Evolutionary conservation across 2,888 invertebrate genomes (phyloP), one percentile per base, ranked within the genome.

Genomic region (Diarsia dahlii): DNA sequence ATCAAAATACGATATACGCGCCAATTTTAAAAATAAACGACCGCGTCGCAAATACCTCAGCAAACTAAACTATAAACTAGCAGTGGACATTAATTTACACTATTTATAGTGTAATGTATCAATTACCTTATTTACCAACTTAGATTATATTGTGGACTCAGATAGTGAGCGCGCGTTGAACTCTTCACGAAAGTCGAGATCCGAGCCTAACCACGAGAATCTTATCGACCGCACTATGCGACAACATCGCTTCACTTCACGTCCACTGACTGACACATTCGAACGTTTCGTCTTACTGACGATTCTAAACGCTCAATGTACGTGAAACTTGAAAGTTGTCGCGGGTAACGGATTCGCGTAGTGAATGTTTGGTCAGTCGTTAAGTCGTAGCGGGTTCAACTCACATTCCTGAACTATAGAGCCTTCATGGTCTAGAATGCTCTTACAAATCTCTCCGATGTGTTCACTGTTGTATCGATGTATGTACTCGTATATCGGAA

Each of bases 111-210:
- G 85, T 89, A 88, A 89, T 86, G 84, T 82, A 85, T 88, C 84
- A 86, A 89, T 87, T 87, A 86, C 84, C 79, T 80, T 90, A 88
- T 91, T 91, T 90, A 90, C 89, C 80, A 82, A 85, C 82, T 88
- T 84, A 84, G 91, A 91, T 91, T 90, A 90, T 84, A 83, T 73
- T 87, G 87, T 89, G 76, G 83, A 84, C 89, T 83, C 74, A 87
- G 82, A 88, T 86, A 83, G 85, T 86, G 85, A 85, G 91, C 93
- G 93, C 95, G 93, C 95, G 95, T 95, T 95, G 95, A 96, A 95
- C 93, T 95, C 95, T 93, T 93, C 93, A 93, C 84, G 91, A 94
- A 94, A 93, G 93, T 93, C 85, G 90, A 92, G 88, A 90, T 89
- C 83, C 68, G 69, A 64, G 83, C 65, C 67, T 48, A 78, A 88